A percentile compares a stretch with the other conserved stretches of the same genome.
Evolutionary conservation across 53 echinoderm and acorn worm species (phyloP).

Genomic region (Mesocentrotus franciscanus): DNA sequence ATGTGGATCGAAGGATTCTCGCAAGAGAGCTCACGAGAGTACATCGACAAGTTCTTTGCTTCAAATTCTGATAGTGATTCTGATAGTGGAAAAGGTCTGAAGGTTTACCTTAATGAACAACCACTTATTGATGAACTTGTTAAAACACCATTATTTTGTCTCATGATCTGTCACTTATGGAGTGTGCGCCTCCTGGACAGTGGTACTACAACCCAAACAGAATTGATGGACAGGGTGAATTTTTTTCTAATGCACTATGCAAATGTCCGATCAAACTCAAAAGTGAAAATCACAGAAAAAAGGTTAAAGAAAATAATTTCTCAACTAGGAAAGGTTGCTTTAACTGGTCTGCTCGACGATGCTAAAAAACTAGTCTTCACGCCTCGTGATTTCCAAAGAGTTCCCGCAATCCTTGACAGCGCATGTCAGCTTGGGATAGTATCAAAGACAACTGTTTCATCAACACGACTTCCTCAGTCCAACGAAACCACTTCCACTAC

Average conservation of each 20-base stretch:
- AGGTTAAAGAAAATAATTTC: background rate
- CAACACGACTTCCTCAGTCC: background rate
- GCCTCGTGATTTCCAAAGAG: background rate
- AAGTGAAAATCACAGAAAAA: background rate
- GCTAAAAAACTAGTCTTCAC: background rate
- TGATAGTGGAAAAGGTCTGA: background rate
- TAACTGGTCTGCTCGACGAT: no score
- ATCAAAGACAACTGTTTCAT: background rate
- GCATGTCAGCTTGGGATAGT: background rate
- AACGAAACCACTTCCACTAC: background rate
- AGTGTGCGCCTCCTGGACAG: background rate
- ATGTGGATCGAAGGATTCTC: background rate
- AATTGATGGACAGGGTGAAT: background rate
- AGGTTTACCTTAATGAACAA: background rate
- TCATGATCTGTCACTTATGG: slow-evolving; percentile 16
- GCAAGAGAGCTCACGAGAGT: background rate
- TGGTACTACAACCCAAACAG: background rate
- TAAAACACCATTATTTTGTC: background rate
- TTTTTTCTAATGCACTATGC: background rate
- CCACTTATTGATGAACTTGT: background rate
- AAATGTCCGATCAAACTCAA: background rate
- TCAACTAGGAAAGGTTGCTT: background rate
- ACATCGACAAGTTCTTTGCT: background rate
- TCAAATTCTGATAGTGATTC: no score
- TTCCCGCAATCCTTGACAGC: background rate